Conservation (phyloP, 2,113 vertebrate species). For the Myanophis thanlyinensis region DNA sequence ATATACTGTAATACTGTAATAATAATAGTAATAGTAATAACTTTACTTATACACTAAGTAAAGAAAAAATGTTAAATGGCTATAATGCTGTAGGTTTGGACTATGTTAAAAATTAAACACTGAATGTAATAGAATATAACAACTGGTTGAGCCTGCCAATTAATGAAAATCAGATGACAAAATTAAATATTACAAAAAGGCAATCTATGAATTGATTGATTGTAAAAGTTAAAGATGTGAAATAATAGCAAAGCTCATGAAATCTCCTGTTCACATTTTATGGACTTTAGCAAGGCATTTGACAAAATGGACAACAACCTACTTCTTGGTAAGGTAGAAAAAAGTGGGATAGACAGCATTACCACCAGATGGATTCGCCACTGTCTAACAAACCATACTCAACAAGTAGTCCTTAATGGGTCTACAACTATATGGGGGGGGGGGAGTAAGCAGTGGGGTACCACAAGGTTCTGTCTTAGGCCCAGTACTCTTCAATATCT, state of each 20-base stretch:
- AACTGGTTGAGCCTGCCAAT: slow-evolving; percentile 46
- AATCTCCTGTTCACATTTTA: not conserved
- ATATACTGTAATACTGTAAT: no score
- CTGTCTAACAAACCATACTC: no score
- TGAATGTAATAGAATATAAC: slow-evolving; percentile 54
- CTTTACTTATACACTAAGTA: slow-evolving; percentile 60
- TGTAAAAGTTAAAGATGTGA: not conserved
- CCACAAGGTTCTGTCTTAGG: no score
- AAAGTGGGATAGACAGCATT: no score
- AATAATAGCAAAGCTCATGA: not conserved
- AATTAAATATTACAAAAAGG: slow-evolving; percentile 50
- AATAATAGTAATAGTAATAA: slow-evolving; percentile 54
- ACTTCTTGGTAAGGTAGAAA: no score
- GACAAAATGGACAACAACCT: no score
- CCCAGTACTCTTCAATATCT: no score
- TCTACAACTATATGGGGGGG: no score
- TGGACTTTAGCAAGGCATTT: no score
- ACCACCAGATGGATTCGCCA: no score
- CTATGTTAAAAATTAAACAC: slow-evolving; percentile 24
- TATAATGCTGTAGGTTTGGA: slow-evolving; percentile 9
- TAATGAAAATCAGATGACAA: slow-evolving; percentile 46
- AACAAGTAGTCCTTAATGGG: no score
- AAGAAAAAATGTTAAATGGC: slow-evolving; percentile 15
- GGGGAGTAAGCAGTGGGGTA: no score
- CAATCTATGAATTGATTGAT: slow-evolving; percentile 38